These are phyloP conservation scores for Drosophila ambigua DNA, from an alignment of 1,140 invertebrate genomes.

Conservation along the genomic window DNA sequence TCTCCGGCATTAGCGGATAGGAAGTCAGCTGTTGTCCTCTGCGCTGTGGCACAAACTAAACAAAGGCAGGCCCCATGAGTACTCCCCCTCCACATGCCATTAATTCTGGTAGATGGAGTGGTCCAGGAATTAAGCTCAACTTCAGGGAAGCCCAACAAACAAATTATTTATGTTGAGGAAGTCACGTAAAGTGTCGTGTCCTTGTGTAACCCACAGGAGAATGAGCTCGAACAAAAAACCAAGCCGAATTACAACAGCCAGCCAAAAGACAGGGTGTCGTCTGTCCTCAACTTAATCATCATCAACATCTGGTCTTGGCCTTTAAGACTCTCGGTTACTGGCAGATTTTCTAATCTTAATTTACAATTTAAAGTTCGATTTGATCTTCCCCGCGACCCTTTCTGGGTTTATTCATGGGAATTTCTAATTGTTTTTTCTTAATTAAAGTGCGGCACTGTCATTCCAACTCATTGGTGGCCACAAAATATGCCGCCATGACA, in stretches of 20 bases:
- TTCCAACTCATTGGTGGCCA: slow-evolving; percentile 22
- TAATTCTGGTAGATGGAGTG: neutral
- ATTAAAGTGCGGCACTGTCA: slow-evolving; percentile 36
- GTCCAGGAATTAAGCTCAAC: slow-evolving; percentile 21
- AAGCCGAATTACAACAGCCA: slow-evolving; percentile 10
- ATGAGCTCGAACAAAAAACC: slow-evolving; percentile 4
- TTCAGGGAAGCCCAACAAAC: slow-evolving; percentile 40
- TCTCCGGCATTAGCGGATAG: slow-evolving; percentile 59
- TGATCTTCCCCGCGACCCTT: slow-evolving; percentile 13
- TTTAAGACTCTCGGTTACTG: slow-evolving; percentile 35
- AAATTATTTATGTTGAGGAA: slow-evolving; percentile 73
- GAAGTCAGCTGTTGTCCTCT: slow-evolving; percentile 58
- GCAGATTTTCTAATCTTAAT: slow-evolving; percentile 42
- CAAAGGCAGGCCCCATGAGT: slow-evolving; percentile 34
- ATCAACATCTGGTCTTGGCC: slow-evolving; percentile 4
- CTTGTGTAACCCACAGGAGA: slow-evolving; percentile 30
- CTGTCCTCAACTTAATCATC: slow-evolving; percentile 7
- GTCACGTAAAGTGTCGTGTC: slow-evolving; percentile 66
- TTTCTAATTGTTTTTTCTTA: slow-evolving; percentile 43
- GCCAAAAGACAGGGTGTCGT: neutral
- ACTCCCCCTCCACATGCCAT: slow-evolving; percentile 6
- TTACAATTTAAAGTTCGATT: slow-evolving; percentile 50
- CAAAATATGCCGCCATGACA: slow-evolving; percentile 42
- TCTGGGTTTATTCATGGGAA: slow-evolving; percentile 25
- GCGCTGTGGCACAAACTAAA: slow-evolving; percentile 58